Conservation (phyloP, 1,140 invertebrate species). For the Cyclargus thomasi region DNA sequence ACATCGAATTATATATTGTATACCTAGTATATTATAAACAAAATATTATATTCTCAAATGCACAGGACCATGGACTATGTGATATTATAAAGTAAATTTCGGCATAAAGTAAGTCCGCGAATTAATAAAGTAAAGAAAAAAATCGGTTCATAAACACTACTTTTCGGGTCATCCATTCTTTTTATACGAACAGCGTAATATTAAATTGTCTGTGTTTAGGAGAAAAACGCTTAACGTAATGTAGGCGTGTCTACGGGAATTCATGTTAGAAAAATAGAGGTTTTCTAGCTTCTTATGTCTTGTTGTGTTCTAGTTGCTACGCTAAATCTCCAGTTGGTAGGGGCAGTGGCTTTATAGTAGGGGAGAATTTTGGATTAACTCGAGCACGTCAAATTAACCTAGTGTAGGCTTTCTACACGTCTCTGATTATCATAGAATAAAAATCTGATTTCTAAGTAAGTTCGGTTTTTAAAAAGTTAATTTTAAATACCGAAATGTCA, state of each 20-base stretch:
- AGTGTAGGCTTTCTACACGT: no score
- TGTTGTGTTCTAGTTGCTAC: no score
- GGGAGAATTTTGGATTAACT: no score
- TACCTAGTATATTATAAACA: conserved; percentile 15
- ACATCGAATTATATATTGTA: conserved; percentile 13
- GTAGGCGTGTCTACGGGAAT: neutral
- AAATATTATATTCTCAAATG: conserved; percentile 18
- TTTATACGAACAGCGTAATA: neutral
- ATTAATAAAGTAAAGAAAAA: no score
- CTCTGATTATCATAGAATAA: no score
- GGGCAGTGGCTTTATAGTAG: no score
- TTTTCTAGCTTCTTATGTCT: no score
- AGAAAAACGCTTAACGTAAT: neutral
- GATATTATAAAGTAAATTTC: conserved; percentile 22
- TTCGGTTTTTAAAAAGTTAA: no score
- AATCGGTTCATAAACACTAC: neutral
- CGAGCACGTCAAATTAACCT: no score
- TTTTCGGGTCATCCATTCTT: neutral
- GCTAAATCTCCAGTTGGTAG: no score
- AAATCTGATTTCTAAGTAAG: no score
- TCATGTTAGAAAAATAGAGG: neutral
- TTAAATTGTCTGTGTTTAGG: neutral
- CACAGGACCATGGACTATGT: conserved; percentile 29
- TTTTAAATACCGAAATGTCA: no score
- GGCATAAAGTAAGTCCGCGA: neutral